Conservation (phyloP, 2,888 invertebrate genomes). For the Scotopteryx bipunctaria region DNA sequence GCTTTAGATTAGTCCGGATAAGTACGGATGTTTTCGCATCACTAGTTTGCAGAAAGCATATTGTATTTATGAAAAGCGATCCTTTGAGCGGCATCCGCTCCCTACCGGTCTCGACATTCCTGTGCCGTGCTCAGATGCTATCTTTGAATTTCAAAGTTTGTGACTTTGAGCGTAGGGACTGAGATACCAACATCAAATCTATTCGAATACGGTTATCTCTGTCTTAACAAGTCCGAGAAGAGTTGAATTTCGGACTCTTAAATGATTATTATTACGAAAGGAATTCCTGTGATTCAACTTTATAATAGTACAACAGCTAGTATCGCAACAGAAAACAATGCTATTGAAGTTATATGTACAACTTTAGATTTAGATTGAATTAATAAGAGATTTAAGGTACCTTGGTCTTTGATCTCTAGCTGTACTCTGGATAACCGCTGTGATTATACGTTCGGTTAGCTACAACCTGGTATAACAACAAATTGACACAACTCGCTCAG, state of each 20-base stretch:
- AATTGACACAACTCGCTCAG: not conserved
- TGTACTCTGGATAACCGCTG: too few relatives aligned
- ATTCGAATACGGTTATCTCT: not conserved
- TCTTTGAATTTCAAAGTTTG: not conserved
- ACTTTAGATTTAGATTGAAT: too few relatives aligned
- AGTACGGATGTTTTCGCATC: not conserved
- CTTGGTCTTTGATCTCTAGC: too few relatives aligned
- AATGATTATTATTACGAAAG: too few relatives aligned
- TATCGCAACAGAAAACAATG: too few relatives aligned
- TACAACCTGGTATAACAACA: not conserved
- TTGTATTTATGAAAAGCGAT: conserved; percentile 24
- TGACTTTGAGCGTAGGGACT: not conserved
- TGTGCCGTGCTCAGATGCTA: not conserved
- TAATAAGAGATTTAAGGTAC: too few relatives aligned
- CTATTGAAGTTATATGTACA: too few relatives aligned
- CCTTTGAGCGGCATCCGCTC: conserved; percentile 6
- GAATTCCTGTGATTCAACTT: too few relatives aligned
- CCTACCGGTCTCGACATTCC: conserved; percentile 8
- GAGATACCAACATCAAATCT: not conserved
- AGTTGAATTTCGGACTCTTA: too few relatives aligned
- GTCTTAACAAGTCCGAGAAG: not conserved
- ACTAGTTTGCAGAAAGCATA: conserved; percentile 9
- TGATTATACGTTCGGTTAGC: too few relatives aligned
- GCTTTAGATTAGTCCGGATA: too few relatives aligned
- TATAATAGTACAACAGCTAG: too few relatives aligned